Percentiles rank a stretch among this genome's conserved stretches.
Conservation (phyloP, 1,140 invertebrate species). For the Diprion similis region DNA sequence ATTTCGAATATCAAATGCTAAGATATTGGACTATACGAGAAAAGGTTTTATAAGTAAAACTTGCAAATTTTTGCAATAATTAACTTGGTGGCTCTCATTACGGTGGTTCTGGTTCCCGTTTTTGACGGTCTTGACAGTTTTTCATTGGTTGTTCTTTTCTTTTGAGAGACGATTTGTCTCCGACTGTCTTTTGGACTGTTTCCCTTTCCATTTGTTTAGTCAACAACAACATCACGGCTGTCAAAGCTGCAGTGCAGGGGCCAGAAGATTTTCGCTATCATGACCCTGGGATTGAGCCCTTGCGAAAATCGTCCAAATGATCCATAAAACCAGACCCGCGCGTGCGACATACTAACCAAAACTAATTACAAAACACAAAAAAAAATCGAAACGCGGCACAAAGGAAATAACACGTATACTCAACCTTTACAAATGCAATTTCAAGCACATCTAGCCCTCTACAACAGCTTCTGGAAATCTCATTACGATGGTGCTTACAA, state of each 20-base stretch:
- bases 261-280: conserved; percentile 33
- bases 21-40: too few relatives aligned
- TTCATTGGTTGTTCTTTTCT: conserved; percentile 26
- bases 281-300: conserved; percentile 28
- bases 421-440: not conserved
- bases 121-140: not conserved
- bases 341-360: not conserved
- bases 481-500: not conserved
- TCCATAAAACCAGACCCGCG: conserved; percentile 15
- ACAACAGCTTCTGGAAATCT: not conserved
- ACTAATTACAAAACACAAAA: not conserved
- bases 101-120: too few relatives aligned
- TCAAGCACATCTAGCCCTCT: not conserved
- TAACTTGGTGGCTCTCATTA: too few relatives aligned
- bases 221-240: not conserved
- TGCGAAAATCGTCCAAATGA: conserved; percentile 31
- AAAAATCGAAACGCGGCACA: not conserved
- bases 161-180: conserved; percentile 48
- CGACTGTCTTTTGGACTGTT: not conserved
- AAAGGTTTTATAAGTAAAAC: too few relatives aligned
- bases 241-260: not conserved
- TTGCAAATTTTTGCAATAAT: too few relatives aligned
- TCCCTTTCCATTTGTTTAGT: not conserved
- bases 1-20: too few relatives aligned
- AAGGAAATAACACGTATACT: not conserved